Evolutionary conservation across 2,888 invertebrate species (phyloP), one percentile per base, ranked within the genome.

Genomic region (Pristionchus exspectatus): DNA sequence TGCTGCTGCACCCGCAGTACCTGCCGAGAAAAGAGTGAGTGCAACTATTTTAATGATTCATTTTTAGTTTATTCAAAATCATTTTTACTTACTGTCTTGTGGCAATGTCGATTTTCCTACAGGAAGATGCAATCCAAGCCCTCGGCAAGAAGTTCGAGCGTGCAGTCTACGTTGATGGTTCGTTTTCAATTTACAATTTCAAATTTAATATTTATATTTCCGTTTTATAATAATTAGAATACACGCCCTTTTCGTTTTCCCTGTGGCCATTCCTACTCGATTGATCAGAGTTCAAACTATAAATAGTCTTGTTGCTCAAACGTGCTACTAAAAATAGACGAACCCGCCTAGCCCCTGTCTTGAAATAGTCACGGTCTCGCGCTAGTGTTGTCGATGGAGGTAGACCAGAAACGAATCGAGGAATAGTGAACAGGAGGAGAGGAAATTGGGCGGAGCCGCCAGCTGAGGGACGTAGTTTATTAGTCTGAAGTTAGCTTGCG

Each of bases 131-230:
- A 21, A 89, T 88, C 30, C 91, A 92, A 7, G 92, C 93, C 16
- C 84, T 93, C 50, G 90, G 91, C 84, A 91, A 92, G 63, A 93
- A 93, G 89, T 93, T 93, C 89, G 91, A 93, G 87, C 88, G 92
- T 16, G 91, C 92, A 18, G 90, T 90, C 10, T 93, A 90, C 74
- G 92, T 93, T 18, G 92, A 93, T 63, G 91, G 92, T 92, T 38
- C 27, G 83, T 89, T 77, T 72, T 38, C 77, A 63, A 50, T 50
- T 33, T 33, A 44, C 21, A 69, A 44, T 81, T 54, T 87, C 12
- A 44, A 89, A 69, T 69, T 63, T 83, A 44, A 38, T 77, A 4
- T 14, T 30, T 84, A 14, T 59, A 18, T 27, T 30, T 69, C 7
- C 14, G 24, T 69, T 27, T 27, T 30, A n/a, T 27, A 69, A 2